A percentile compares a stretch with the other conserved stretches of the same genome.
phyloP scores from a whole-genome alignment of 1,140 invertebrate genomes.

The Drosophila rufa region DNA sequence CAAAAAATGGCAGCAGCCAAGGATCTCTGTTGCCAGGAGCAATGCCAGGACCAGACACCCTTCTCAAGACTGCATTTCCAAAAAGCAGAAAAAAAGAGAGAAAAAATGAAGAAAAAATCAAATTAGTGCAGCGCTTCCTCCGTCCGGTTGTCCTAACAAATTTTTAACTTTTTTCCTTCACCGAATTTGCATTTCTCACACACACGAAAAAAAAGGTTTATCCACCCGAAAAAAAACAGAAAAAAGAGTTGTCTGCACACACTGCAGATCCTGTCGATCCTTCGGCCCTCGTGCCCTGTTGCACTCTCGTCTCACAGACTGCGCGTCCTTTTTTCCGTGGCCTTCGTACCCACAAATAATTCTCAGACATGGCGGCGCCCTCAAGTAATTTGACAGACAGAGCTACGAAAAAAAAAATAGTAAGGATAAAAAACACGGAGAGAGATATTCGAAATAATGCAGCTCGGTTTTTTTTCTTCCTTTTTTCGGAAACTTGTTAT shows the following conservation, averaged over 20 bases:
- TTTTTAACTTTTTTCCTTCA: constrained; percentile 50
- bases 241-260: constrained; percentile 53
- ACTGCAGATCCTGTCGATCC: constrained; percentile 32
- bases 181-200: constrained; percentile 80
- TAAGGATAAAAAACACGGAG: constrained; percentile 14
- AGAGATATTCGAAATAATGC: constrained; percentile 46
- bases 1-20: constrained; percentile 56
- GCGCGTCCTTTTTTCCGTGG: constrained; percentile 39
- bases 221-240: constrained; percentile 49
- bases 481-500: constrained; percentile 68
- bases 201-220: constrained; percentile 42
- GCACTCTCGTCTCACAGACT: constrained; percentile 36
- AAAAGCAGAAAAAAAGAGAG: constrained; percentile 3
- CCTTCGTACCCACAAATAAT: constrained; percentile 71
- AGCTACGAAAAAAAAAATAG: constrained; percentile 23
- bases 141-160: constrained; percentile 62
- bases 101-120: constrained; percentile 30
- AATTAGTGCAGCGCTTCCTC: constrained; percentile 69
- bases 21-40: constrained; percentile 28
- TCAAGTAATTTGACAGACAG: constrained; percentile 80
- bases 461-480: constrained; percentile 28
- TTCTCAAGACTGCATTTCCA: constrained; percentile 41
- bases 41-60: constrained; percentile 20
- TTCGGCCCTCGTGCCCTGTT: constrained; percentile 20
- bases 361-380: constrained; percentile 80